These are phyloP conservation scores for Cavia aperea DNA, from an alignment of 2,113 vertebrate species.

Conservation along the genomic window DNA sequence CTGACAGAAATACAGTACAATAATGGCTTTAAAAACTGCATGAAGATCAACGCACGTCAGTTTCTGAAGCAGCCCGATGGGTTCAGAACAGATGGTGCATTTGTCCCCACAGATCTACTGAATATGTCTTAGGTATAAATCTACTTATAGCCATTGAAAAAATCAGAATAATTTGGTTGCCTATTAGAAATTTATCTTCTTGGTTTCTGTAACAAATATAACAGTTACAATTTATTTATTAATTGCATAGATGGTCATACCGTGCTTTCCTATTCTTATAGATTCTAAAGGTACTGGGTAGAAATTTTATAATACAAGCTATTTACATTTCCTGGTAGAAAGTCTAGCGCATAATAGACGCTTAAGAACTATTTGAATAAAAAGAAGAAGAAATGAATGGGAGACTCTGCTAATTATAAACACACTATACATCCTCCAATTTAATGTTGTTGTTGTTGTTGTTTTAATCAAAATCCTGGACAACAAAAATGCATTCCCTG, in stretches of 20 bases:
- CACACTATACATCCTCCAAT: neutral
- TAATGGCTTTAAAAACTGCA: neutral
- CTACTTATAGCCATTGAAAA: neutral
- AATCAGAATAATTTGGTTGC: neutral
- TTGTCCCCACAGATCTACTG: neutral
- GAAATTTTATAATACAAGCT: neutral
- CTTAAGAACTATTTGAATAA: neutral
- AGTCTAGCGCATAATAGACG: neutral
- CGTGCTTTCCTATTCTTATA: neutral
- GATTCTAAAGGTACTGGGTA: neutral
- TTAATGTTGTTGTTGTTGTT: neutral
- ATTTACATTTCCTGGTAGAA: neutral
- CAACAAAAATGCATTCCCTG: neutral
- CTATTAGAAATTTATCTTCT: neutral
- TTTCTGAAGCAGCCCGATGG: neutral
- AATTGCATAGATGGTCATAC: neutral
- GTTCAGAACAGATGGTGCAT: neutral
- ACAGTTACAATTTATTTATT: neutral
- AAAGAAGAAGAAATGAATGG: neutral
- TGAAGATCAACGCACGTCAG: neutral
- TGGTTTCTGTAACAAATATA: neutral
- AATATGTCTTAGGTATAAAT: neutral
- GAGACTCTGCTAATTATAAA: neutral
- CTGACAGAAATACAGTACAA: neutral
- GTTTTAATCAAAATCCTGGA: neutral